Evolutionary conservation across 2,797 vertebrate species (phyloP), one percentile per base, ranked within the genome.

Genomic region (Chanos chanos): DNA sequence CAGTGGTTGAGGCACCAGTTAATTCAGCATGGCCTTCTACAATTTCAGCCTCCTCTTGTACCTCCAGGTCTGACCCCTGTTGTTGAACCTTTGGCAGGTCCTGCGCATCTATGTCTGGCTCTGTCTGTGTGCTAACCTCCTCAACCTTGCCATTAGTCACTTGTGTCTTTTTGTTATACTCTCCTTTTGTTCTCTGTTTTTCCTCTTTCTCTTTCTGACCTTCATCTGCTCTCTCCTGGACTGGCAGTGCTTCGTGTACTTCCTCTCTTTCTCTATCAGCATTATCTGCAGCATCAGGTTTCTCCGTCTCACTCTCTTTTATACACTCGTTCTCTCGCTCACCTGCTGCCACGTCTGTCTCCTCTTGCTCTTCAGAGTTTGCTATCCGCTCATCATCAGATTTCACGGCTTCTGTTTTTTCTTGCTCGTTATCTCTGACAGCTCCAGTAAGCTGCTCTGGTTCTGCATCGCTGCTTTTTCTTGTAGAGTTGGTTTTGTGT

Each of bases 401-500:
- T 24, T 41, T 52, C 15, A 19, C n/a, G 47, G 21, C 5, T 64
- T 16, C 71, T 33, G 51, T 40, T n/a, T 24, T 44, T 13, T 44
- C n/a, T 3, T 34, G 21, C 60, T 54, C 3, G 39, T 56, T 51
- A 47, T 18, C 54, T 13, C 13, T 21, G 12, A 47, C 15, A 5
- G 16, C 7, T 12, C 21, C 50, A 57, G 53, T 2, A 1, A 4
- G 3, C 31, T 18, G 18, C 0, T 7, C 10, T 37, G 1, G 12
- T 6, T 71, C 30, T 15, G 2, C 1, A 7, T 13, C 48, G 2
- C 1, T 48, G 2, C 1, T 37, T 2, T 50, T 24, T 3, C n/a
- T 49, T 4, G 36, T 30, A 28, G 4, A 4, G 0, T 16, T 8
- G 22, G 27, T 15, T 30, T 30, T 27, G 24, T 24, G 16, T 8